Percentiles rank a stretch among this genome's conserved stretches.
phyloP scores from a whole-genome alignment of 2,888 invertebrate genomes.

The Hemicrepidius hirtus region DNA sequence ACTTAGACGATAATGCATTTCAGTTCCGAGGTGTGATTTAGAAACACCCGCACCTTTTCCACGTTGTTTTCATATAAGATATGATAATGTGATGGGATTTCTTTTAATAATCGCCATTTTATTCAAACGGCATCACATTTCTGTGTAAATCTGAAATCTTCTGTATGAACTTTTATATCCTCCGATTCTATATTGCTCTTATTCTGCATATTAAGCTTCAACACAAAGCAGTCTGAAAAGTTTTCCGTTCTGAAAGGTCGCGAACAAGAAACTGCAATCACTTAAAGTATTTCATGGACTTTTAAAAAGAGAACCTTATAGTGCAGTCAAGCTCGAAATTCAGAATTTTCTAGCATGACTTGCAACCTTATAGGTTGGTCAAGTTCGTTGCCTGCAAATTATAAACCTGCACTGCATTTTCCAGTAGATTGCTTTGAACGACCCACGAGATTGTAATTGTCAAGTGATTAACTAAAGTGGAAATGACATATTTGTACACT shows the following conservation, averaged over 20 bases:
- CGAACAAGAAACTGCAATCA: background rate
- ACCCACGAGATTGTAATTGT: constrained; percentile 8
- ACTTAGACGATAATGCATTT: constrained; percentile 33
- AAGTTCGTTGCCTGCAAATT: constrained; percentile 21
- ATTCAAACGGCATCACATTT: constrained; percentile 19
- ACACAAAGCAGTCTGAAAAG: background rate
- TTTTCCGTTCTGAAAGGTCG: background rate
- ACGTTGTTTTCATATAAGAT: constrained; percentile 23
- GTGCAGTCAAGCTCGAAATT: constrained; percentile 13
- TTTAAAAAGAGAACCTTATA: background rate
- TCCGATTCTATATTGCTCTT: background rate
- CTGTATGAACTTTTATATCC: constrained; percentile 6
- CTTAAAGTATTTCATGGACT: background rate
- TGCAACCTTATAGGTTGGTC: constrained; percentile 17
- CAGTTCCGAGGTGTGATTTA: constrained; percentile 31
- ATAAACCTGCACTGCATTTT: constrained; percentile 12
- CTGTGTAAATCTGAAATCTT: background rate
- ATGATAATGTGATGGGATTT: constrained; percentile 24
- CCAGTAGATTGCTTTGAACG: constrained; percentile 12
- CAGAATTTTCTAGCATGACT: constrained; percentile 14
- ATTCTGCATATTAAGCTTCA: constrained; percentile 6
- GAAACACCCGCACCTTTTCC: constrained; percentile 29
- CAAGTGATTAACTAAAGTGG: constrained; percentile 17
- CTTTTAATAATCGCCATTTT: constrained; percentile 21
- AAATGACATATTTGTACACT: constrained; percentile 11